A percentile compares a stretch with the other conserved stretches of the same genome.
Evolutionary conservation across 2,888 invertebrate species (phyloP).

Genomic region (Escarpia spicata): DNA sequence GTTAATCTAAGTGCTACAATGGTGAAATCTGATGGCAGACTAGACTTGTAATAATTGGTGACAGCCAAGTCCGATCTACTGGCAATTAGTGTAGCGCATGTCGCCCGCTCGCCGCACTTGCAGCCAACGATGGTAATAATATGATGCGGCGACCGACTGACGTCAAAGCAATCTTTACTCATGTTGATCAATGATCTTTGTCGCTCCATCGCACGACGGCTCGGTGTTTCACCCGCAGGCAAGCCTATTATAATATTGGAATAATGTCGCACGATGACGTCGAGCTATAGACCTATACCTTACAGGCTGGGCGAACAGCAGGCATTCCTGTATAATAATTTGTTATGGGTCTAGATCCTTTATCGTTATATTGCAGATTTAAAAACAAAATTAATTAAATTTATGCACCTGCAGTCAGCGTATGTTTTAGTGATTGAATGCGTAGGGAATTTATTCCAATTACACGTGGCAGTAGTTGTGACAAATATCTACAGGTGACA

Average conservation of each 20-base stretch:
- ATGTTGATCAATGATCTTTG: slow-evolving; percentile 1
- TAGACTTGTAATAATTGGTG: slow-evolving; percentile 13
- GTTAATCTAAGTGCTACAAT: slow-evolving; percentile 6
- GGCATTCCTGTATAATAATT: not conserved
- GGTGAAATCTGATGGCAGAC: slow-evolving; percentile 6
- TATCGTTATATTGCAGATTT: not conserved
- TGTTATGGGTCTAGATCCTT: too few relatives aligned
- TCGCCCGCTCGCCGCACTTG: slow-evolving; percentile 10
- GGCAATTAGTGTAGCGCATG: slow-evolving; percentile 13
- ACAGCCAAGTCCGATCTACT: slow-evolving; percentile 5
- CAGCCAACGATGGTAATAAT: slow-evolving; percentile 4
- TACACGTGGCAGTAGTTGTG: not conserved
- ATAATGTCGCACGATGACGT: slow-evolving; percentile 16
- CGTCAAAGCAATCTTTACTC: slow-evolving; percentile 11
- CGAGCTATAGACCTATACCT: not conserved
- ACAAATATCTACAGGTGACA: slow-evolving; percentile 16
- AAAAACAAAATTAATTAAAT: not conserved
- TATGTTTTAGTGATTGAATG: not conserved
- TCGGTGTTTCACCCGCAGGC: slow-evolving; percentile 13
- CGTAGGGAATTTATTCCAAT: not conserved
- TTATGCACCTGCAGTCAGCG: not conserved
- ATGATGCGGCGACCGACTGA: slow-evolving; percentile 10
- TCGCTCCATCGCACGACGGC: slow-evolving; percentile 1
- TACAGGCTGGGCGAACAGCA: not conserved
- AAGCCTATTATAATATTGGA: slow-evolving; percentile 13